Evolutionary conservation across 2,113 vertebrate genomes (phyloP).

Genomic region (Ictalurus furcatus): DNA sequence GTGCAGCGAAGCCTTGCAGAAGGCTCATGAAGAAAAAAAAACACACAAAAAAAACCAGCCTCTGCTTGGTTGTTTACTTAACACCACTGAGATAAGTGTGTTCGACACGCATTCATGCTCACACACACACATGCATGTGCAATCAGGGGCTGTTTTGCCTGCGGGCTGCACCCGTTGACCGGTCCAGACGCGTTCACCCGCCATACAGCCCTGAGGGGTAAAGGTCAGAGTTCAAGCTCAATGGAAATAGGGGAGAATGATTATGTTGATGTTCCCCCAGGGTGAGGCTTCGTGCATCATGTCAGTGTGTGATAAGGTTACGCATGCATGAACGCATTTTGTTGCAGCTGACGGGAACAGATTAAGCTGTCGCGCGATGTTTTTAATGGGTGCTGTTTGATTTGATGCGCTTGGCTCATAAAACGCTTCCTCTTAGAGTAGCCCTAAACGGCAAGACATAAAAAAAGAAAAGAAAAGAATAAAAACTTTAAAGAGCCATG

Average conservation of each 20-base stretch:
- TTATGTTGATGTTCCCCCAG: constrained; percentile 60
- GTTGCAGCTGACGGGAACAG: constrained; percentile 35
- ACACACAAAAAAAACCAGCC: constrained; percentile 13
- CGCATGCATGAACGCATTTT: constrained; percentile 63
- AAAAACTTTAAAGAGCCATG: background rate
- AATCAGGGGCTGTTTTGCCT: constrained; percentile 5
- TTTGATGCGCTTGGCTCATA: background rate
- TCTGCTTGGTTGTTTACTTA: constrained; percentile 36
- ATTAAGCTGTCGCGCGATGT: constrained; percentile 35
- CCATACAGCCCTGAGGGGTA: constrained; percentile 57
- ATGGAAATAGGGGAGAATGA: constrained; percentile 60
- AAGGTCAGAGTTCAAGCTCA: constrained; percentile 70
- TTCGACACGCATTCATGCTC: background rate
- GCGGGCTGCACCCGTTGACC: constrained; percentile 48
- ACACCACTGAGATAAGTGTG: constrained; percentile 30
- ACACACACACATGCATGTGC: constrained; percentile 25
- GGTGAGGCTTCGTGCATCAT: constrained; percentile 51
- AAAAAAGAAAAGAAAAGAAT: background rate
- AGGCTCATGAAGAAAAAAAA: constrained; percentile 17
- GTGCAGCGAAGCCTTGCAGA: constrained; percentile 39
- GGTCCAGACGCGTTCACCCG: constrained; percentile 68
- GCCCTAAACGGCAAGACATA: background rate
- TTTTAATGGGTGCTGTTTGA: constrained; percentile 3
- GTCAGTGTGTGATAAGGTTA: constrained; percentile 55
- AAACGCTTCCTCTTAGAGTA: background rate